These are phyloP conservation scores for Lasioglossum albipes DNA, from an alignment of 1,140 invertebrate species.

Conservation along the genomic window DNA sequence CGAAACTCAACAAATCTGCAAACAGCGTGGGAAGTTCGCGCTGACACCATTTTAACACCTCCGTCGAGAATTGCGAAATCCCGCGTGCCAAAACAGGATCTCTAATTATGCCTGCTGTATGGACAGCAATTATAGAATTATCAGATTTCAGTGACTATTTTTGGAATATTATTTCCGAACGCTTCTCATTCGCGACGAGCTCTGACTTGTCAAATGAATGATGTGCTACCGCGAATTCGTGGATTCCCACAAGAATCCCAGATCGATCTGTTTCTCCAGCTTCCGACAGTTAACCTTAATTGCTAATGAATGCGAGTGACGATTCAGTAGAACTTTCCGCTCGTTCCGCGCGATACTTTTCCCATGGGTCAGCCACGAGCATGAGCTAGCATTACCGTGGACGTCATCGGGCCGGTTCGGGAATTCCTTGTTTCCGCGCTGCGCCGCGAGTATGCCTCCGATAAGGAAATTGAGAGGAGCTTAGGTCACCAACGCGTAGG, in stretches of 20 bases:
- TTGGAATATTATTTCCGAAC: not conserved
- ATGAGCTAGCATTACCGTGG: too few species aligned
- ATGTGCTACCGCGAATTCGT: not conserved
- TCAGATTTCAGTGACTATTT: not conserved
- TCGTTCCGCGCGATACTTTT: not conserved
- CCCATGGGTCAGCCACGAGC: slow-evolving; percentile 13
- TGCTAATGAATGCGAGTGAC: not conserved
- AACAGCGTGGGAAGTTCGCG: too few species aligned
- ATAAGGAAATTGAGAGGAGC: not conserved
- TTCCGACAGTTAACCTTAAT: not conserved
- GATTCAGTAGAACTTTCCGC: too few species aligned
- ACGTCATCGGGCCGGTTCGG: not conserved
- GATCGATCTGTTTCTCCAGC: not conserved
- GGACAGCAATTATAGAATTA: not conserved
- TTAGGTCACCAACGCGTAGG: slow-evolving; percentile 9
- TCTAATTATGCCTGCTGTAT: not conserved
- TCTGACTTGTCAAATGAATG: not conserved
- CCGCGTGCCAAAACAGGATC: not conserved
- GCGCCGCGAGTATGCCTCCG: too few species aligned
- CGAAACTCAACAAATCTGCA: too few species aligned
- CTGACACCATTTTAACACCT: not conserved
- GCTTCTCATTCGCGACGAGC: not conserved
- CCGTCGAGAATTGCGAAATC: not conserved
- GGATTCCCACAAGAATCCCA: not conserved
- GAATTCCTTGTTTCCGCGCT: slow-evolving; percentile 23